A percentile compares a stretch with the other conserved stretches of the same genome.
Conservation (phyloP, 2,113 vertebrate genomes). For the Leptocoma aspasia region DNA sequence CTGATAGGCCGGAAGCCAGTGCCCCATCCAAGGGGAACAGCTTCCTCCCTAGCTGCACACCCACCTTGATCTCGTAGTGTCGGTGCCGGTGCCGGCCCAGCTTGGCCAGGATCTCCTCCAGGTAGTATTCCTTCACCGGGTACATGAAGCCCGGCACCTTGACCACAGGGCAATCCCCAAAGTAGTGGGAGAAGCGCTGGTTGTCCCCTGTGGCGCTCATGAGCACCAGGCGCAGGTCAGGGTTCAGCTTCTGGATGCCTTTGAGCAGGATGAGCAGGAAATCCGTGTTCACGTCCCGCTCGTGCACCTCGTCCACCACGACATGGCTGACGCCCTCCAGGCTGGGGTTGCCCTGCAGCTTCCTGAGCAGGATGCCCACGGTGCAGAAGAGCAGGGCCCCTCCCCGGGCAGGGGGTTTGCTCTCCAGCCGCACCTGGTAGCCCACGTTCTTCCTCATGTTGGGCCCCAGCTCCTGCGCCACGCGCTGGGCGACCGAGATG, state of each 20-base stretch:
- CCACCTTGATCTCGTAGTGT: constrained; percentile 71
- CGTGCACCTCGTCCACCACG: constrained; percentile 95
- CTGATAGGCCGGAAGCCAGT: not conserved
- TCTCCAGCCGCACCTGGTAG: constrained; percentile 95
- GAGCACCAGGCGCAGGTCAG: constrained; percentile 82
- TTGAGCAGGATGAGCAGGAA: constrained; percentile 92
- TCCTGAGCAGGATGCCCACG: constrained; percentile 89
- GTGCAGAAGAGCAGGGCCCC: constrained; percentile 96
- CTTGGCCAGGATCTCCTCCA: constrained; percentile 89
- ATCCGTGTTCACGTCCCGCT: constrained; percentile 94
- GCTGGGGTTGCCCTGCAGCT: constrained; percentile 88
- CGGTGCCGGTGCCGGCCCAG: constrained; percentile 76
- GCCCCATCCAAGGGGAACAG: not conserved
- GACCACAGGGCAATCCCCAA: constrained; percentile 85
- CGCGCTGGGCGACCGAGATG: constrained; percentile 90
- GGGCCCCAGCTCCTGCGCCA: constrained; percentile 90
- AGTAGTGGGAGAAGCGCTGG: constrained; percentile 86
- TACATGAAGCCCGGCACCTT: constrained; percentile 95
- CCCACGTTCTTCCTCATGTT: constrained; percentile 83
- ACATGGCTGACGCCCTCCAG: constrained; percentile 92
- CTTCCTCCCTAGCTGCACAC: fast-evolving
- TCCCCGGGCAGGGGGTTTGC: constrained; percentile 81
- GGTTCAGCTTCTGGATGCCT: constrained; percentile 79
- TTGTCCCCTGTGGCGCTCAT: constrained; percentile 97
- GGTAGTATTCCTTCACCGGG: constrained; percentile 85